Conservation (phyloP, 2,888 invertebrate species). For the Macrosiphum euphorbiae region DNA sequence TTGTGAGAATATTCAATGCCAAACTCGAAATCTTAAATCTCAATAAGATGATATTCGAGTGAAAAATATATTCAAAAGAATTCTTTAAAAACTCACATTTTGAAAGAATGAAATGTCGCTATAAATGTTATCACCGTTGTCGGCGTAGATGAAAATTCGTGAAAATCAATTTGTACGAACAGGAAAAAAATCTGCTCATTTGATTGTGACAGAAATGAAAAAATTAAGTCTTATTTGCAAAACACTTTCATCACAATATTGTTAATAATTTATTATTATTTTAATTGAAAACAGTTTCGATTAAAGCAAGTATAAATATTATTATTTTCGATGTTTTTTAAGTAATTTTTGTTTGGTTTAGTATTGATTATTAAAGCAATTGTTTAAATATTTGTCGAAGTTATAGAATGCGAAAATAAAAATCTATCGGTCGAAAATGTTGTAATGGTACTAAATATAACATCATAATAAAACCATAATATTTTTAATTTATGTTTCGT, state of each 20-base stretch:
- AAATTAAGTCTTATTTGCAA: neutral
- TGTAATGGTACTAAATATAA: neutral
- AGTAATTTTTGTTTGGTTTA: neutral
- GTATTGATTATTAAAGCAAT: neutral
- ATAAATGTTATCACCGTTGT: neutral
- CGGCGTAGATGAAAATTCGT: neutral
- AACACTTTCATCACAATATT: neutral
- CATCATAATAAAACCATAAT: neutral
- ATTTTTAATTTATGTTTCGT: neutral
- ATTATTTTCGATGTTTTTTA: neutral
- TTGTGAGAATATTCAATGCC: neutral
- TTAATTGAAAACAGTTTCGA: neutral
- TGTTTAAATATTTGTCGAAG: neutral
- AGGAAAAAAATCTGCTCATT: neutral
- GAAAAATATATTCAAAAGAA: neutral
- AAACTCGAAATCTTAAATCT: neutral
- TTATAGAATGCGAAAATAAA: neutral
- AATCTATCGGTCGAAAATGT: neutral
- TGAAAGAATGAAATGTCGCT: neutral
- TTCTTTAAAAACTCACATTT: neutral
- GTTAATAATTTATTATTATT: neutral
- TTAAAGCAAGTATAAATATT: neutral
- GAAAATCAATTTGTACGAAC: neutral
- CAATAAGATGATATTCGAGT: neutral
- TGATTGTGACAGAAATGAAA: neutral